Evolutionary conservation across 2,797 vertebrate species (phyloP).

Genomic region (Paguma larvata): DNA sequence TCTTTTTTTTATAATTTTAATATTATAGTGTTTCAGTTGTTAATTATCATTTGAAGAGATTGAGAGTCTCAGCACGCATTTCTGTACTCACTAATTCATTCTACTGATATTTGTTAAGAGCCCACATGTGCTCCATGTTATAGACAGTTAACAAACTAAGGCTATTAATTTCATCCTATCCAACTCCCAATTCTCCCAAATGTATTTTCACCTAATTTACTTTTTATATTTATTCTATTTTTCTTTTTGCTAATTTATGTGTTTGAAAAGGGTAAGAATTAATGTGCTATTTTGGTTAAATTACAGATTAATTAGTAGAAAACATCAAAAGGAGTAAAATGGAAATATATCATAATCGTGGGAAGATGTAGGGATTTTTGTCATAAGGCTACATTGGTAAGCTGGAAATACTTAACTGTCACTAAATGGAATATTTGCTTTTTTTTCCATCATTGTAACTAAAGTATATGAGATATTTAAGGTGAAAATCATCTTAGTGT

Average conservation of each 20-base stretch:
- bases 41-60: not conserved
- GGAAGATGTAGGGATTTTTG: not conserved
- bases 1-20: not conserved
- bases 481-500: not conserved
- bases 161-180: not conserved
- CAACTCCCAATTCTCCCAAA: not conserved
- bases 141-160: not conserved
- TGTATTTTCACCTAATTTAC: not conserved
- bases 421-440: not conserved
- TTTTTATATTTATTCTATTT: not conserved
- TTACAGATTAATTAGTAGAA: not conserved
- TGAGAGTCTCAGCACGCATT: not conserved
- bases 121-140: not conserved
- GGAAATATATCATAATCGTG: not conserved
- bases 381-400: not conserved
- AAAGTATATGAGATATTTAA: not conserved
- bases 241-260: not conserved
- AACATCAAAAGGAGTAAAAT: not conserved
- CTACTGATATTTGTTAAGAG: not conserved
- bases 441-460: not conserved
- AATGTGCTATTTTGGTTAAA: conserved; percentile 23
- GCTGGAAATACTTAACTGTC: not conserved
- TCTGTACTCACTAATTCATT: not conserved
- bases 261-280: not conserved
- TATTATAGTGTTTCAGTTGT: not conserved